Evolutionary conservation across 2,113 vertebrate species (phyloP), one percentile per base, ranked within the genome.

Genomic region (Esox niger): DNA sequence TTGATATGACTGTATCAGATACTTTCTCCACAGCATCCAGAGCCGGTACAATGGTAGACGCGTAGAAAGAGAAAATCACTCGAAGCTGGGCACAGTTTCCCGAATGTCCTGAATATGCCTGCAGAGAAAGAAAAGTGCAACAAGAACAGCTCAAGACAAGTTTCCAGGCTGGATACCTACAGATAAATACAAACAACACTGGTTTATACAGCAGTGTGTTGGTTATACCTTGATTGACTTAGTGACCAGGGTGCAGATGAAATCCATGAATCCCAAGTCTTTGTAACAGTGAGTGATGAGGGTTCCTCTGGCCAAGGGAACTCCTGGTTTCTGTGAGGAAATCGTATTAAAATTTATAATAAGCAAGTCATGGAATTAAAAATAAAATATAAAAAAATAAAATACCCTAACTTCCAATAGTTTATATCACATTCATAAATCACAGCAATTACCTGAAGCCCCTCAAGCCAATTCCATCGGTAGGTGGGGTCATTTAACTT

Each of bases 231-330:
- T 92, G 46, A 96, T 89, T 76, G 95, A 90, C 35, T 82, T 92
- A 59, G 93, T 91, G 73, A 96, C 96, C 75, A 97, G 73, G 32
- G 79, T 90, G 87, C 97, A 99, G 86, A 98, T 92, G 73, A 98
- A 98, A 88, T 98, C 95, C 95, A 98, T 94, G 87, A 99, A 99
- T 77, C 92, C 82, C 84, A 97, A 87, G 78, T 99, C 96, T 79
- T 94, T 93, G 90, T 93, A 93, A 80, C 97, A 98, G 89, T 95
- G 97, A 23, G 93, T 94, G 81, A 98, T 88, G 63, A 99, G 86
- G 23, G 96, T 87, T 29, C 92, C 92, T 79, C 89, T 92, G 69
- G 97, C 93, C 69, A 99, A 77, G 0, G 96, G 95, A 10, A 97
- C 93, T 10, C 96, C 96, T 0, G 93, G 91, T 91, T 93, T 95